These are phyloP conservation scores for Brachionus manjavacas DNA, from an alignment of 1,140 invertebrate species.

Conservation along the genomic window DNA sequence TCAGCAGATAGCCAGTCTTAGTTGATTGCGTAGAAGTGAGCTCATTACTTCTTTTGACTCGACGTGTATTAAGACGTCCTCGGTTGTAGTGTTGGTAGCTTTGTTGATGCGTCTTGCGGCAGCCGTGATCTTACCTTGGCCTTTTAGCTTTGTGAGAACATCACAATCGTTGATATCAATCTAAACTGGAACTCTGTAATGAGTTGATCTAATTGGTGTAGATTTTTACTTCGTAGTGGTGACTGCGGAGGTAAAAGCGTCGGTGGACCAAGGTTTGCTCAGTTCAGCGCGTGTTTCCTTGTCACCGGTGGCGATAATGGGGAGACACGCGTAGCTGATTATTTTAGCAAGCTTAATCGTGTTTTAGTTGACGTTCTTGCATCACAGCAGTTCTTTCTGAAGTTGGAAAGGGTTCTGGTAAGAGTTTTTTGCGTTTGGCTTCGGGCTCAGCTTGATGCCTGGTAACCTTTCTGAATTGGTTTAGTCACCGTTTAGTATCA, in stretches of 20 bases:
- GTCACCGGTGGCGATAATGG: constrained; percentile 2
- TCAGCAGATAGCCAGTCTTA: background rate
- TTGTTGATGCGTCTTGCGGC: background rate
- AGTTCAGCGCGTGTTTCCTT: background rate
- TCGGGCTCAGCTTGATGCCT: background rate
- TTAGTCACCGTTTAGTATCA: too few relatives aligned
- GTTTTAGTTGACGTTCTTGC: background rate
- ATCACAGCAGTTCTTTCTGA: background rate
- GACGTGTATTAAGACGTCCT: background rate
- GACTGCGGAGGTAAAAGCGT: background rate
- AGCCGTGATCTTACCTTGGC: background rate
- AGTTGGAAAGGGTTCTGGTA: background rate
- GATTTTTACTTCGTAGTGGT: background rate
- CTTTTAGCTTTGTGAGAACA: background rate
- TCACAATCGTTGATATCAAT: background rate
- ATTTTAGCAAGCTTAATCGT: constrained; percentile 1
- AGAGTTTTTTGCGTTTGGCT: background rate
- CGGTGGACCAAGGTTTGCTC: background rate
- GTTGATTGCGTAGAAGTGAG: background rate
- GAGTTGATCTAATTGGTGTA: background rate
- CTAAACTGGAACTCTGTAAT: background rate
- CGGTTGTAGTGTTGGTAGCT: background rate
- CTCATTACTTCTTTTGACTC: background rate
- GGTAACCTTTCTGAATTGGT: background rate
- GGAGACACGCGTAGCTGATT: background rate